A percentile compares a stretch with the other conserved stretches of the same genome.
phyloP scores from a whole-genome alignment of 2,797 vertebrate genomes.

The Ctenosaura bakeri region DNA sequence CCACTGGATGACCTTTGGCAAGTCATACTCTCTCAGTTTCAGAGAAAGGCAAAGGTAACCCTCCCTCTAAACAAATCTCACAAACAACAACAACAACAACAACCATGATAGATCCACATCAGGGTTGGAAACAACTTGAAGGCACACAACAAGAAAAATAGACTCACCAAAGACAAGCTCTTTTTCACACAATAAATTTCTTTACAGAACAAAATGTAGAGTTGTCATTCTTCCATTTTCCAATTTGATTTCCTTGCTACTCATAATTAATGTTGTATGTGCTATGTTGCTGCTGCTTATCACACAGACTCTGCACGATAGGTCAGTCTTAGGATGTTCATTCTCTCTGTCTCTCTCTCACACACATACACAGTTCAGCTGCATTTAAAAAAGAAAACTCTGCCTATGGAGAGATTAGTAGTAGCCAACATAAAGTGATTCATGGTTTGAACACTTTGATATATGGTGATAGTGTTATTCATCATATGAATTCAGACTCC shows the following conservation, averaged over 20 bases:
- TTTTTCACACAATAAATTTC: background rate
- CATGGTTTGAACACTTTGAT: background rate
- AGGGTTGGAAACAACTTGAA: too few species aligned
- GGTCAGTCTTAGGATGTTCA: background rate
- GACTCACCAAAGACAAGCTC: conserved; percentile 11
- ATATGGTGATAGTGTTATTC: background rate
- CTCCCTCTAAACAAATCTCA: too few species aligned
- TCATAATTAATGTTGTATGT: background rate
- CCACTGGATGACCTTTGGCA: too few species aligned
- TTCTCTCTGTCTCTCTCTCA: background rate
- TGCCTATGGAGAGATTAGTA: background rate
- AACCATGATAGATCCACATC: too few species aligned
- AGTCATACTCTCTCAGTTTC: too few species aligned
- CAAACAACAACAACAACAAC: too few species aligned
- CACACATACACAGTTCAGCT: background rate
- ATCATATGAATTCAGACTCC: background rate
- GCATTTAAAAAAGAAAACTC: background rate
- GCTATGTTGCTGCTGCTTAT: background rate
- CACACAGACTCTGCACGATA: background rate
- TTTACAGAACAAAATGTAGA: background rate
- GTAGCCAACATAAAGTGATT: background rate
- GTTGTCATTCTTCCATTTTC: background rate
- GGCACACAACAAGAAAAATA: conserved; percentile 1
- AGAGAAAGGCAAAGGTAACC: too few species aligned
- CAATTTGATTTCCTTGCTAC: background rate